A percentile compares a stretch with the other conserved stretches of the same genome.
Evolutionary conservation across 2,888 invertebrate genomes (phyloP).

Genomic region (Tenthredo livida): DNA sequence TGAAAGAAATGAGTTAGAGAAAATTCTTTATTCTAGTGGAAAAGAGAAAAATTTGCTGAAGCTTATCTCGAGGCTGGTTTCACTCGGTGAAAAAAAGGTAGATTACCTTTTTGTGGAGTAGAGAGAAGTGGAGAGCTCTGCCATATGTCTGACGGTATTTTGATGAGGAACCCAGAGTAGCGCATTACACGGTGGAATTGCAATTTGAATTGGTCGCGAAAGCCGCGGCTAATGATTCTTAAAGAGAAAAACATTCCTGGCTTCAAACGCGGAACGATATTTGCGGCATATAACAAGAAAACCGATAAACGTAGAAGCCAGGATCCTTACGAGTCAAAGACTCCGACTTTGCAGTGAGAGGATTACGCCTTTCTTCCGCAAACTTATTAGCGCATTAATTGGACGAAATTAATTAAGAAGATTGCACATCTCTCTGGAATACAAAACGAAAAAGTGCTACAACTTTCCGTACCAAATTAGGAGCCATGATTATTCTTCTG

Average conservation of each 20-base stretch:
- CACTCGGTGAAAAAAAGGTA: conserved; percentile 71
- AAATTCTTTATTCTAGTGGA: conserved; percentile 5
- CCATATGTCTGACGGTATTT: conserved; percentile 74
- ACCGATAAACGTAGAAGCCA: conserved; percentile 26
- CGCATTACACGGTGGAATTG: conserved; percentile 68
- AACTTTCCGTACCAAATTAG: not conserved
- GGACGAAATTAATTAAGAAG: not conserved
- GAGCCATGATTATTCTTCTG: not conserved
- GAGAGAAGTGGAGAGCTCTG: conserved; percentile 49
- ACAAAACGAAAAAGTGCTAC: not conserved
- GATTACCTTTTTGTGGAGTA: conserved; percentile 66
- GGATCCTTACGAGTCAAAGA: not conserved
- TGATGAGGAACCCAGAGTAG: conserved; percentile 71
- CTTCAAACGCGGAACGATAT: conserved; percentile 45
- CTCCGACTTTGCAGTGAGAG: not conserved
- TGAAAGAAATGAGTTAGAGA: not conserved
- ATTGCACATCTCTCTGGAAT: not conserved
- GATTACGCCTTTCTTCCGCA: not conserved
- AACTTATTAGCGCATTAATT: not conserved
- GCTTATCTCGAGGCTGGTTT: conserved; percentile 59
- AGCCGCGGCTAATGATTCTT: conserved; percentile 76
- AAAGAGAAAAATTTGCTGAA: conserved; percentile 41
- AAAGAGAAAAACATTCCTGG: conserved; percentile 73
- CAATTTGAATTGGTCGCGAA: conserved; percentile 77
- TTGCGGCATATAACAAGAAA: conserved; percentile 54